phyloP scores from a whole-genome alignment of 2,113 vertebrate genomes.

The Channa maculata region DNA sequence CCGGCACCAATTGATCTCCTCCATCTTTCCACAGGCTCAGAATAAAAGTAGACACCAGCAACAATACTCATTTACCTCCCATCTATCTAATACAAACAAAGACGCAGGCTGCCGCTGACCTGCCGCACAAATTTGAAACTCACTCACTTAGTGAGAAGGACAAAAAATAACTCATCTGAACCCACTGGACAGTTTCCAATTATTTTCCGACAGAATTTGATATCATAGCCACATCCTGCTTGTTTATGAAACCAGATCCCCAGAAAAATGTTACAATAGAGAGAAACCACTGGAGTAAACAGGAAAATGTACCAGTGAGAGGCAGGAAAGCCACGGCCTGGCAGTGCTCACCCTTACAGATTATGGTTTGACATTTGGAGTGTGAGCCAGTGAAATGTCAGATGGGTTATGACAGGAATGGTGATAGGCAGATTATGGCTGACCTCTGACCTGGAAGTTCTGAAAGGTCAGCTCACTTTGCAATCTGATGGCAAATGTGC shows the following conservation, averaged over 20 bases:
- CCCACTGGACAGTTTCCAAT: conserved; percentile 44
- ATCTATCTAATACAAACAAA: conserved; percentile 51
- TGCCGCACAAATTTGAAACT: conserved; percentile 19
- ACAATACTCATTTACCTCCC: conserved; percentile 66
- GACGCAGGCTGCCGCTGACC: conserved; percentile 32
- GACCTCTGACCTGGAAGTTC: conserved; percentile 72
- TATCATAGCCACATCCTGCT: conserved; percentile 41
- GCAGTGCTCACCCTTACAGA: conserved; percentile 52
- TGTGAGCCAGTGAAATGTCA: conserved; percentile 75
- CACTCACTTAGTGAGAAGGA: conserved; percentile 11
- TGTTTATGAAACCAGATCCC: conserved; percentile 55
- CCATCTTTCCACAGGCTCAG: conserved; percentile 39
- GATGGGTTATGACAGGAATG: conserved; percentile 77
- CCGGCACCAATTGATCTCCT: conserved; percentile 49
- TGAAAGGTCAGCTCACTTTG: conserved; percentile 70
- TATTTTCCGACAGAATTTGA: conserved; percentile 44
- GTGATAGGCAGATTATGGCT: conserved; percentile 75
- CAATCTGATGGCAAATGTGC: conserved; percentile 48
- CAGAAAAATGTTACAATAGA: conserved; percentile 27
- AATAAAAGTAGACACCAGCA: conserved; percentile 67
- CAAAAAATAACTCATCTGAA: conserved; percentile 29
- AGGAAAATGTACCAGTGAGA: conserved; percentile 28
- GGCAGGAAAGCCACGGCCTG: conserved; percentile 22
- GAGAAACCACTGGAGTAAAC: conserved; percentile 30
- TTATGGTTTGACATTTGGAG: conserved; percentile 78